Conservation (phyloP, 2,888 invertebrate genomes). For the Microctonus aethiopoides region DNA sequence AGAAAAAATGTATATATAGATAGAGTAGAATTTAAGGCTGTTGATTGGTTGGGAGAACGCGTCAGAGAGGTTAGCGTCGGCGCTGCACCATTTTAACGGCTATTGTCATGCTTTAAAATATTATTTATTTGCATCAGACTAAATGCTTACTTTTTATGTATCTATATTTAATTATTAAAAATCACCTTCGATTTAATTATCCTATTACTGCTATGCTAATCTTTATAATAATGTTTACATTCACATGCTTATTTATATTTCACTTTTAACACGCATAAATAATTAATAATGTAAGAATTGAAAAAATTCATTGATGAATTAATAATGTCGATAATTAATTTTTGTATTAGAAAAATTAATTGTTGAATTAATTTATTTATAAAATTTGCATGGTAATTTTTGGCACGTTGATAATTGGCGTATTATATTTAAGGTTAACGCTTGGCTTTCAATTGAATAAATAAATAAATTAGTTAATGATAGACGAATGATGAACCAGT, state of each 20-base stretch:
- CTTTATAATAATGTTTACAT: neutral
- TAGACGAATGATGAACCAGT: slow-evolving; percentile 34
- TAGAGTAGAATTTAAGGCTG: neutral
- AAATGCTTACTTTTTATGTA: no score
- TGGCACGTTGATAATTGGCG: neutral
- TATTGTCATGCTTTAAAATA: neutral
- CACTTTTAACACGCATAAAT: neutral
- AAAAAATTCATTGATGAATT: neutral
- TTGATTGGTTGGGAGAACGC: neutral
- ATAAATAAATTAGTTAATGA: neutral
- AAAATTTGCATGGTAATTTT: neutral
- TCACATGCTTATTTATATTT: neutral
- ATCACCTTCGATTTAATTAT: no score
- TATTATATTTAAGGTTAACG: neutral
- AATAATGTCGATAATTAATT: neutral
- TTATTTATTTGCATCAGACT: neutral
- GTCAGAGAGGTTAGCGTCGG: neutral
- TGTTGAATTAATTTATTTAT: neutral
- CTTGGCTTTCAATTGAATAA: slow-evolving; percentile 12
- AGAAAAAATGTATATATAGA: neutral
- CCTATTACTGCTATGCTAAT: neutral
- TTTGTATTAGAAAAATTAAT: neutral
- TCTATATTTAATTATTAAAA: no score
- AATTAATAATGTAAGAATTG: neutral
- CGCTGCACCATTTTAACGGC: slow-evolving; percentile 1